Base-by-base conservation (phyloP, 2,113 vertebrate species). In the Sylvia atricapilla region DNA sequence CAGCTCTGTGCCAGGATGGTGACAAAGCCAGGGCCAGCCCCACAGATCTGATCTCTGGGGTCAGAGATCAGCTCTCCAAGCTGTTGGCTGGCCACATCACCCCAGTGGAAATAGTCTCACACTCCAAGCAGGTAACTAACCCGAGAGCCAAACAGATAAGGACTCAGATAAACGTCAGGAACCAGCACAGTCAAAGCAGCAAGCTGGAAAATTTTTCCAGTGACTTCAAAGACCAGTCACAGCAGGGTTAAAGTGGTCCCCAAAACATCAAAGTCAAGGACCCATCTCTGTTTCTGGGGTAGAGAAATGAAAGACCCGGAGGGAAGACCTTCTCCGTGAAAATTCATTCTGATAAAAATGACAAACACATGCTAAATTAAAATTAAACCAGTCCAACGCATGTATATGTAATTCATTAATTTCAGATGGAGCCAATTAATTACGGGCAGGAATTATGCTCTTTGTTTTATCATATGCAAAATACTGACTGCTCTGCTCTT, bases 401-500 rank as follows among this genome's bases (percentile, higher is more conserved):
- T 81, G 83, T 93, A 89, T 87, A 90, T 90, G 85, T 89, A 95
- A 94, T 90, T 64, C 93, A 96, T 97, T 96, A 83, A 95, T 97
- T 95, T 96, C 94, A 95, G 92, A 94, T 90, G 93, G 82, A 96
- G 86, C 20, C 35, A 92, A 95, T 94, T 93, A 95, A 97, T 96
- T 92, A 96, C 41, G 83, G 90, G 90, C 68, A 95, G 56, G 83
- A 96, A 95, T 95, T 93, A 93, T 30, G 41, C 43, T 94, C 68
- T 92, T 96, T 95, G 85, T 80, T 96, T 91, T 91, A 88, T 80
- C 63, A 21, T 59, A 90, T 44, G 74, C 81, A 90, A 94, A 80
- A 85, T 56, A 80, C 27, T 1, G 2, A 41, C n/a, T 73, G 35
- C 37, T 93, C 74, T 58, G 84, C 44, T 88, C 78, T 88, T 2